Base-by-base conservation (phyloP, 2,113 vertebrate genomes). In the Baryphthengus martii region DNA sequence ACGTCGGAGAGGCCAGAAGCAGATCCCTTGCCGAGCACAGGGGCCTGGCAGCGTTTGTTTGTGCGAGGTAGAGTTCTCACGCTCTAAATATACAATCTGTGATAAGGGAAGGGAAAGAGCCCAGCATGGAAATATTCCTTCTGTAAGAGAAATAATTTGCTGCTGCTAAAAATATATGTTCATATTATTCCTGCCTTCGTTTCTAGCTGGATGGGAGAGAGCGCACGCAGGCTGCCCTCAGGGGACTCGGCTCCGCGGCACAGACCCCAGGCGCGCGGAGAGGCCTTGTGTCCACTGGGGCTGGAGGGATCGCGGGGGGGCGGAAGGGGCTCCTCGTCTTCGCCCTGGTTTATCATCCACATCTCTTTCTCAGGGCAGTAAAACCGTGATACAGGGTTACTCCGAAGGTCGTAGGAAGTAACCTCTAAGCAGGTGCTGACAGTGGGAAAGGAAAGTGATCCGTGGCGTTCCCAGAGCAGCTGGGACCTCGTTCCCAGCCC, bases 91-190 rank as follows among this genome's bases (percentile, higher is more conserved):
- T 95, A 91, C 96, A 82, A 11, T 65, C 93, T 84, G 84, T 49
- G 97, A 97, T 97, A 97, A 97, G 97, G 91, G 95, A 95, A 97
- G 90, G 93, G 91, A 93, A 96, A 94, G 94, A 93, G 80, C 93
- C 95, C 89, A 90, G 94, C 96, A 94, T 97, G 96, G 97, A 97
- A 97, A 97, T 95, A 94, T 93, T 94, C 95, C 84, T 95, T 90
- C 97, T 92, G 78, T 82, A 96, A 96, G 92, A 96, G 96, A 96
- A 97, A 96, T 95, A 95, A 94, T 96, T 92, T 52, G 90, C 90
- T 94, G 97, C 94, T 96, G 89, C 97, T 97, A 97, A 96, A 97
- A 97, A 97, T 96, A 95, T 73, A 68, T 50, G 93, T 96, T 84
- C 85, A 37, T 93, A 95, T 87, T 93, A 90, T 93, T 93, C 49